A percentile compares a stretch with the other conserved stretches of the same genome.
Evolutionary conservation across 1,140 invertebrate genomes (phyloP).

Genomic region (Drosophila navojoa): DNA sequence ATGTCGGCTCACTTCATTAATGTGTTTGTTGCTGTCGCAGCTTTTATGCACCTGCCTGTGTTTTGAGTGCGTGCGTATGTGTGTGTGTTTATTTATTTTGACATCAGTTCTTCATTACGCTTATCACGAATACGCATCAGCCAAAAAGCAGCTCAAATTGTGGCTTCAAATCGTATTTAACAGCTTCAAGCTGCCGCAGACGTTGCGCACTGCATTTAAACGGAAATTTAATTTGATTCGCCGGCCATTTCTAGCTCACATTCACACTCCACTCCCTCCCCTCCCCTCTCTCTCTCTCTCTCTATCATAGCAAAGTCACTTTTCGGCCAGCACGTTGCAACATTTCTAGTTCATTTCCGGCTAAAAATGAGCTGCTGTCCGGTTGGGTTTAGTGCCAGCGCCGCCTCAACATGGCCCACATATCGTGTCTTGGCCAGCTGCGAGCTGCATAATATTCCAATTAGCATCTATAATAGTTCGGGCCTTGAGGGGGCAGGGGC

Average conservation of each 20-base stretch:
- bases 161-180: slow-evolving; percentile 53
- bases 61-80: not conserved
- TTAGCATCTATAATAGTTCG: slow-evolving; percentile 62
- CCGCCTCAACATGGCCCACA: slow-evolving; percentile 19
- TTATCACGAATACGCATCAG: slow-evolving; percentile 48
- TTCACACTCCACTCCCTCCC: not conserved
- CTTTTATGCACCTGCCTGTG: not conserved
- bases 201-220: slow-evolving; percentile 49
- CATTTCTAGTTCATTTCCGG: slow-evolving; percentile 79
- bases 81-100: slow-evolving; percentile 54
- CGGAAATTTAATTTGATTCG: slow-evolving; percentile 80
- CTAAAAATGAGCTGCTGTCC: slow-evolving; percentile 73
- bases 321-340: slow-evolving; percentile 51
- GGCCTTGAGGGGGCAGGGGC: slow-evolving; percentile 17
- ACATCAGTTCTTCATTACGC: slow-evolving; percentile 72
- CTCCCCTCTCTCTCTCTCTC: too few relatives aligned
- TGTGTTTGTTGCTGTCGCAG: slow-evolving; percentile 13
- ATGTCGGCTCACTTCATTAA: not conserved
- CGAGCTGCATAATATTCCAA: slow-evolving; percentile 76
- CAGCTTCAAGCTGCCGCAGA: slow-evolving; percentile 29
- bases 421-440: slow-evolving; percentile 38
- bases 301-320: slow-evolving; percentile 59
- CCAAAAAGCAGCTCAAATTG: slow-evolving; percentile 22
- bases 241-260: slow-evolving; percentile 17
- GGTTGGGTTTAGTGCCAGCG: not conserved